Conservation (phyloP, 1,140 invertebrate genomes). For the Sitobion miscanthi region DNA sequence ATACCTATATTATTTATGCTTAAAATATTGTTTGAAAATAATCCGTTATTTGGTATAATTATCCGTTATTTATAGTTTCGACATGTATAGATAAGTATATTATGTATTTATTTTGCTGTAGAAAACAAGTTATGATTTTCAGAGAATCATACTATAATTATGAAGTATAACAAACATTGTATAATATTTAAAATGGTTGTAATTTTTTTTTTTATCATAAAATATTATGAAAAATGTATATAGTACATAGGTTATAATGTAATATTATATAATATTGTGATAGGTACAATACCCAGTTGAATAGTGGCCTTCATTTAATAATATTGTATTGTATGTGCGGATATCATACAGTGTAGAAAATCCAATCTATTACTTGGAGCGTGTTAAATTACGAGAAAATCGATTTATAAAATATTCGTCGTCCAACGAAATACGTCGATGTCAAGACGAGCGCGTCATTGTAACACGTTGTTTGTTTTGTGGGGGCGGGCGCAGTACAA, state of each 20-base stretch:
- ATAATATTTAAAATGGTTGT: background rate
- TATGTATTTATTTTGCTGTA: background rate
- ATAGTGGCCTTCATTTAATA: background rate
- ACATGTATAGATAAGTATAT: background rate
- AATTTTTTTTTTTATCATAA: background rate
- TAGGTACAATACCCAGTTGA: background rate
- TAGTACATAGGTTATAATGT: background rate
- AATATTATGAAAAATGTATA: background rate
- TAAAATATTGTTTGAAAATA: background rate
- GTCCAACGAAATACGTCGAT: background rate
- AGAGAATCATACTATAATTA: background rate
- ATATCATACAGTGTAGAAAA: background rate
- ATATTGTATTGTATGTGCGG: background rate
- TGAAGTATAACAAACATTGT: background rate
- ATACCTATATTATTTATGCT: background rate
- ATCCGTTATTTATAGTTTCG: background rate
- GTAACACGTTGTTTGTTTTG: background rate
- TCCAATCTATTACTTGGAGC: background rate
- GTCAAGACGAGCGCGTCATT: background rate
- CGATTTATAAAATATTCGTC: background rate
- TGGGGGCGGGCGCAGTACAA: background rate
- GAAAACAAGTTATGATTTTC: background rate
- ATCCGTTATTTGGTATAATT: background rate
- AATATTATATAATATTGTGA: background rate
- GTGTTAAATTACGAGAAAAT: constrained; percentile 2